Percentiles rank a stretch among this genome's conserved stretches.
Conservation (phyloP, 2,888 invertebrate genomes). For the Rhagonycha lutea region DNA sequence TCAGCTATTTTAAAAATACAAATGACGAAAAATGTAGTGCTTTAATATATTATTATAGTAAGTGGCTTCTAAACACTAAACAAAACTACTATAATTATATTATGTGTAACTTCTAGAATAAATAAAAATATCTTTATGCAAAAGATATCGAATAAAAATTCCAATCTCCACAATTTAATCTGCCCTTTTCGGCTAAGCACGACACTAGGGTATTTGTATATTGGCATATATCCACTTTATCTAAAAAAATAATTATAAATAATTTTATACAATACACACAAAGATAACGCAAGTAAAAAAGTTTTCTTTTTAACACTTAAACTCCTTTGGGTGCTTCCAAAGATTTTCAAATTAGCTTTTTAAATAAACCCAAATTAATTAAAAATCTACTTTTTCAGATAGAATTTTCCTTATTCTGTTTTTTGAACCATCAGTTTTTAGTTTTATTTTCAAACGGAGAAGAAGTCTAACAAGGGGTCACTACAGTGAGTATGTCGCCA, state of each 20-base stretch:
- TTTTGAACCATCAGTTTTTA: too few species aligned
- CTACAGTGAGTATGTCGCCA: too few species aligned
- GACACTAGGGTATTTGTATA: slow-evolving; percentile 67
- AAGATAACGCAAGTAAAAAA: background rate
- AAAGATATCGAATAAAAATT: slow-evolving; percentile 42
- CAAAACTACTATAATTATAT: background rate
- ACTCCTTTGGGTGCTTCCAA: background rate
- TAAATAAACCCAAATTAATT: too few species aligned
- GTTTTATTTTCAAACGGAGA: too few species aligned
- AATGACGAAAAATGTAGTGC: background rate
- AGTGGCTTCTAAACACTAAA: background rate
- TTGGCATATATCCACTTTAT: slow-evolving; percentile 65
- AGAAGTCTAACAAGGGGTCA: too few species aligned
- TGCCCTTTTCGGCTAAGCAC: slow-evolving; percentile 73
- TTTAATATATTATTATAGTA: background rate
- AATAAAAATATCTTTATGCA: slow-evolving; percentile 53
- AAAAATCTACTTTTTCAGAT: too few species aligned
- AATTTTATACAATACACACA: background rate
- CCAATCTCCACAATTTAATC: slow-evolving; percentile 77
- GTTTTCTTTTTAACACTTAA: too few species aligned
- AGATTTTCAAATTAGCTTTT: background rate
- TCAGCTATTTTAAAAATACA: background rate
- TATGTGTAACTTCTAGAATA: slow-evolving; percentile 41
- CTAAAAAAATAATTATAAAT: slow-evolving; percentile 52
- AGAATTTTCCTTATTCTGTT: too few species aligned